These are phyloP conservation scores for Nasua narica DNA, from an alignment of 2,797 vertebrate species.

Conservation along the genomic window DNA sequence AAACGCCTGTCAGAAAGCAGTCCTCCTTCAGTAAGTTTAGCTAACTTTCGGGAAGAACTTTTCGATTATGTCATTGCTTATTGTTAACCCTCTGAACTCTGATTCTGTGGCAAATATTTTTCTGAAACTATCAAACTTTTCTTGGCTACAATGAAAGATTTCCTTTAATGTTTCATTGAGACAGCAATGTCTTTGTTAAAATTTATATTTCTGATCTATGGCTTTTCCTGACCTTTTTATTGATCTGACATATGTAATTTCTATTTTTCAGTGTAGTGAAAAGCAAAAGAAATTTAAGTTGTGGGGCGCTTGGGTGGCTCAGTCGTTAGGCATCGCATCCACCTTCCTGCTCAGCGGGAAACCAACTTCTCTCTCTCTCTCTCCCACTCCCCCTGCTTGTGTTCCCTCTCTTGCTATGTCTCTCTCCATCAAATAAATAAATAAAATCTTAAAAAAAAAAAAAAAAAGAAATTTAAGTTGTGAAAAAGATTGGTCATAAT, in stretches of 20 bases:
- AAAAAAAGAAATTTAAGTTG: not conserved
- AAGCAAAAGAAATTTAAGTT: not conserved
- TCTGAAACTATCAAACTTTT: not conserved
- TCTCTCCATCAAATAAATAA: no score
- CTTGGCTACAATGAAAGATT: not conserved
- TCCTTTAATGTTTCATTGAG: constrained; percentile 6
- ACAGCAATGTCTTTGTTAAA: not conserved
- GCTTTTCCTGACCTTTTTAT: not conserved
- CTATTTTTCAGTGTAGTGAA: not conserved
- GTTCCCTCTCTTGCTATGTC: no score
- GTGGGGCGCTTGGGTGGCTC: not conserved
- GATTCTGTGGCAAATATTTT: not conserved
- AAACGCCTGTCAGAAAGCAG: not conserved
- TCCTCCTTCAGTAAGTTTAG: not conserved
- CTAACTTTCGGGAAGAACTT: not conserved
- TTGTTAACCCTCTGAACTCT: not conserved
- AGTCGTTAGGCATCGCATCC: no score
- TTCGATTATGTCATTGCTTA: not conserved
- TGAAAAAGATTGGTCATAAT: not conserved
- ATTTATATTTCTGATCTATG: not conserved
- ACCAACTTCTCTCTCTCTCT: no score
- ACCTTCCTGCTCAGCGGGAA: no score
- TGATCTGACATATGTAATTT: not conserved
- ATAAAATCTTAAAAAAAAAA: not conserved
- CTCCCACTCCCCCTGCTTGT: no score